Base-by-base conservation (phyloP, 2,888 invertebrate species). In the Mystacides longicornis region DNA sequence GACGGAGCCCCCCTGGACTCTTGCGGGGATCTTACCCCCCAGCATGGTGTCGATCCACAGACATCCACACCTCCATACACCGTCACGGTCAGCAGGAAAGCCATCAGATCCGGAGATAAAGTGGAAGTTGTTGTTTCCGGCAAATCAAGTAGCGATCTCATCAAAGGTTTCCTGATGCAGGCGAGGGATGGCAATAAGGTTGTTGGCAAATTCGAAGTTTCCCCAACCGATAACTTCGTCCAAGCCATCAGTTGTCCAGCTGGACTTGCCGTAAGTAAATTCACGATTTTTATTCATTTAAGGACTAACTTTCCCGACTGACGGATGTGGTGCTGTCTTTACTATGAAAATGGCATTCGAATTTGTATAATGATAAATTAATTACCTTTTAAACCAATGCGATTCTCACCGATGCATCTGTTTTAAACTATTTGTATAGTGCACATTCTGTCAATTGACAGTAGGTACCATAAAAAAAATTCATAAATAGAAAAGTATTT, bases 91-190 rank as follows among this genome's bases (percentile, higher is more conserved):
- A 75, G 69, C 70, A 63, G 74, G 63, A 68, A 74, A 70, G 71
- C 49, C 19, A 55, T 57, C 55, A 54, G 62, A 22, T 48, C 58
- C 18, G 60, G 60, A 42, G 62, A 62, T 49, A 51, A 56, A 49
- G 69, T 81, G 65, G 72, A 78, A 55, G 76, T 83, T 57, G 77
- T 74, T 54, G 73, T 83, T 64, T 64, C 67, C 14, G 81, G 81
- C 52, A 74, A 72, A 46, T 66, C 66, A 3, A 65, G 75, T 1
- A 64, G 68, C 3, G 69, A 81, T 65, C 74, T 71, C 52, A 82
- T 86, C 69, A 78, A 82, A 53, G 87, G 87, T 16, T 78, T 84
- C 65, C 70, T 87, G 56, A 66, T 86, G 56, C 83, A 87, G 70
- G 86, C 83, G 1, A 79, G 86, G 46, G 69, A 77, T 3, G 79